Conservation (phyloP, 2,113 vertebrate species). For the Candoia aspera region DNA sequence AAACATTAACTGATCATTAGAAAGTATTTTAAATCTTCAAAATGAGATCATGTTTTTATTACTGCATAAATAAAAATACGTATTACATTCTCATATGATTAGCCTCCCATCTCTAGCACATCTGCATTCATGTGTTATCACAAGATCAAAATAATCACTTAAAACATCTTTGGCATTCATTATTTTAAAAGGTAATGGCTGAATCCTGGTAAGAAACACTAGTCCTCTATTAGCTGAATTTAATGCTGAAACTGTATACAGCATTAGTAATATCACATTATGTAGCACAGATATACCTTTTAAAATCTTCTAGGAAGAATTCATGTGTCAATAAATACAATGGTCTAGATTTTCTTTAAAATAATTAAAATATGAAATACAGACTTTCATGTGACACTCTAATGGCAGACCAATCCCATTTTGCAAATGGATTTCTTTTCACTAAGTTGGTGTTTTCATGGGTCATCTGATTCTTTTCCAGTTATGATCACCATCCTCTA, state of each 20-base stretch:
- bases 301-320: not conserved
- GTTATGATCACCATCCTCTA: slow-evolving; percentile 60
- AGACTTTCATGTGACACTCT: slow-evolving; percentile 33
- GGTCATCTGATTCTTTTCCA: slow-evolving; percentile 67
- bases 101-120: not conserved
- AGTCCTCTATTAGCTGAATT: not conserved
- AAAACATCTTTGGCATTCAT: not conserved
- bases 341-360: not conserved
- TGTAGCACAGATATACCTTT: not conserved
- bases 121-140: not conserved
- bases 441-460: slow-evolving; percentile 50
- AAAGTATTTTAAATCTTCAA: not conserved
- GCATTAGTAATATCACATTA: not conserved
- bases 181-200: not conserved
- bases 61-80: slow-evolving; percentile 9
- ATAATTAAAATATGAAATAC: slow-evolving; percentile 2
- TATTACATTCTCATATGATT: not conserved
- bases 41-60: not conserved
- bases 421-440: slow-evolving; percentile 39
- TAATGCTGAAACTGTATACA: not conserved
- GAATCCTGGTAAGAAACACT: not conserved
- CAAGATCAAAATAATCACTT: not conserved
- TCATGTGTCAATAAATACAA: not conserved
- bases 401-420: slow-evolving; percentile 18
- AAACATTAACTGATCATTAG: not conserved